These are phyloP conservation scores for Pissodes strobi DNA, from an alignment of 1,140 invertebrate genomes.

Conservation along the genomic window DNA sequence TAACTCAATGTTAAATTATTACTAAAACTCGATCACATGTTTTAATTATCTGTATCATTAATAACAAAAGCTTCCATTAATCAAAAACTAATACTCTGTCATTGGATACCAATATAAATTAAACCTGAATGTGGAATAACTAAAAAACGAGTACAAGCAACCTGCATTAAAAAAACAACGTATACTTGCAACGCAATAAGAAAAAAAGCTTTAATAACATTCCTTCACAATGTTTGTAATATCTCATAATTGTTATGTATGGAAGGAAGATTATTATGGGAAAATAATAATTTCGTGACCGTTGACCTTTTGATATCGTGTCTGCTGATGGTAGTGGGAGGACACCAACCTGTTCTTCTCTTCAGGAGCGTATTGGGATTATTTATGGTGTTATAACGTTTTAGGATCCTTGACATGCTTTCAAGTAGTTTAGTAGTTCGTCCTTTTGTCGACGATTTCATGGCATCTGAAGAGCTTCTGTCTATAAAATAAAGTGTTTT, in stretches of 20 bases:
- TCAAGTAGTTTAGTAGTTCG: too few species aligned
- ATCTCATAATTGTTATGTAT: constrained; percentile 47
- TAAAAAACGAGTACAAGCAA: not conserved
- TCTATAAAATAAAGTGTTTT: too few species aligned
- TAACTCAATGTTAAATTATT: too few species aligned
- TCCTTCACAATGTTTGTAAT: constrained; percentile 46
- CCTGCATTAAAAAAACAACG: constrained; percentile 16
- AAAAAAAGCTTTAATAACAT: constrained; percentile 42
- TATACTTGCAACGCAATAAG: constrained; percentile 8
- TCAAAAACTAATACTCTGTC: constrained; percentile 18
- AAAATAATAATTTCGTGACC: constrained; percentile 52
- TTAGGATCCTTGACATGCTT: too few species aligned
- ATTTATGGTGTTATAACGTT: too few species aligned
- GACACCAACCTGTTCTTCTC: constrained; percentile 41
- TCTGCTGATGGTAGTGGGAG: constrained; percentile 42
- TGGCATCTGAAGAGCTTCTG: too few species aligned
- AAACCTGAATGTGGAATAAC: constrained; percentile 1
- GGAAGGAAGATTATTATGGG: constrained; percentile 47
- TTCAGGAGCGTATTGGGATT: constrained; percentile 27
- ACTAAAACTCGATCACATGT: too few species aligned
- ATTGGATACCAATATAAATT: constrained; percentile 3
- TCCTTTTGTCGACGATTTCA: too few species aligned
- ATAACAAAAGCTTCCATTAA: not conserved
- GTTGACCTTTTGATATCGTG: constrained; percentile 47
- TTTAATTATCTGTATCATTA: too few species aligned